Evolutionary conservation across 2,113 vertebrate genomes (phyloP).

Genomic region (Cryptotis parvus): DNA sequence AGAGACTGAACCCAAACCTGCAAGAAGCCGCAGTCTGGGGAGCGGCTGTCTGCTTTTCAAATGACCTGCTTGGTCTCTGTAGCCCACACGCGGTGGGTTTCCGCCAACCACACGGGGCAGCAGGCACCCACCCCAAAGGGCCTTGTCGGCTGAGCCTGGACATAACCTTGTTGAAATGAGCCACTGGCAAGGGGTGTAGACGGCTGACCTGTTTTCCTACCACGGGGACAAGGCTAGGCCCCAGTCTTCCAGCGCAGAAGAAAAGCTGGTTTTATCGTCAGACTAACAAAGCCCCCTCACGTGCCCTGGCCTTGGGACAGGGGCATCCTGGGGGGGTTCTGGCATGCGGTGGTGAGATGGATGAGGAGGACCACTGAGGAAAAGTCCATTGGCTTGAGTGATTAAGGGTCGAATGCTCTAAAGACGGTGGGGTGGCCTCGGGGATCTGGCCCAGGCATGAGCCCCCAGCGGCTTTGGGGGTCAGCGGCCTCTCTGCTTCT

Average conservation of each 20-base stretch:
- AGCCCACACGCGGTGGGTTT: slow-evolving; percentile 78
- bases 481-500: background rate
- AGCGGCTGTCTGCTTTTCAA: slow-evolving; percentile 79
- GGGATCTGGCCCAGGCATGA: background rate
- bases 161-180: slow-evolving; percentile 62
- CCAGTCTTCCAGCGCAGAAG: slow-evolving; percentile 1
- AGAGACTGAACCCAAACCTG: slow-evolving; percentile 64
- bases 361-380: background rate
- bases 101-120: slow-evolving; percentile 65
- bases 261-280: background rate
- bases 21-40: slow-evolving; percentile 78
- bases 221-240: background rate
- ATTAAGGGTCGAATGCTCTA: background rate
- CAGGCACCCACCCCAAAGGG: slow-evolving; percentile 46
- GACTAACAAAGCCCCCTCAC: background rate
- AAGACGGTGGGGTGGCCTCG: background rate
- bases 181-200: slow-evolving; percentile 57
- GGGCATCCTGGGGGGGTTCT: background rate
- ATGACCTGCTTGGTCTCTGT: slow-evolving; percentile 77
- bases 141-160: slow-evolving; percentile 61
- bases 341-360: background rate
- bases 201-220: slow-evolving; percentile 51
- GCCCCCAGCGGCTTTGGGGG: background rate
- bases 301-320: background rate
- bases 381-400: background rate